Percentiles rank a stretch among this genome's conserved stretches.
phyloP scores from a whole-genome alignment of 1,140 invertebrate species.

The Amyelois transitella region DNA sequence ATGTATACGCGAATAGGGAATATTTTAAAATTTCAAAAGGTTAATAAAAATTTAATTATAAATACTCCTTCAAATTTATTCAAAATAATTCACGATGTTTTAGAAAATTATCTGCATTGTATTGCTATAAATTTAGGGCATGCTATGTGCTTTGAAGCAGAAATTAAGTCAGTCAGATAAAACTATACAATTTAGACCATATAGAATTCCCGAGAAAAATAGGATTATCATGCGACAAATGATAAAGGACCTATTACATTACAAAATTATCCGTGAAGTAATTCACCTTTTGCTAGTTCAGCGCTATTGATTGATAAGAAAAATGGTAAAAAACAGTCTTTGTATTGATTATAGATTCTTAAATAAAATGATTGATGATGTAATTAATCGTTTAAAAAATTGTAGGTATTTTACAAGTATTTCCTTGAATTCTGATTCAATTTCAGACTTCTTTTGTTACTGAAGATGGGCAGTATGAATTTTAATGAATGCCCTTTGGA shows the following conservation, averaged over 20 bases:
- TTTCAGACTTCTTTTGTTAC: constrained; percentile 35
- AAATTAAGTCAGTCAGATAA: constrained; percentile 18
- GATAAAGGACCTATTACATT: constrained; percentile 10
- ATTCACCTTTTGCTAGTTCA: constrained; percentile 29
- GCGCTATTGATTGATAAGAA: constrained; percentile 22
- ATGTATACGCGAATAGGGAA: constrained; percentile 11
- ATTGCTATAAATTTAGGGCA: constrained; percentile 6
- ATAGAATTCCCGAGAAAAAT: constrained; percentile 13
- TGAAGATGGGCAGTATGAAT: constrained; percentile 36
- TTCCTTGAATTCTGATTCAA: constrained; percentile 14
- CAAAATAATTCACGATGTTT: background rate
- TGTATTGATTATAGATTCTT: constrained; percentile 28
- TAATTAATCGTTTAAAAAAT: constrained; percentile 3
- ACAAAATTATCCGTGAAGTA: constrained; percentile 22
- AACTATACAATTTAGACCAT: constrained; percentile 15
- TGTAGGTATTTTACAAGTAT: constrained; percentile 8
- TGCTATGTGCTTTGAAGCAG: constrained; percentile 11
- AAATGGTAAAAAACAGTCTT: constrained; percentile 15
- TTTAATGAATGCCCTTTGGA: constrained; percentile 23
- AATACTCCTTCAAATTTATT: background rate
- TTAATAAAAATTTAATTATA: background rate
- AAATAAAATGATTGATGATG: constrained; percentile 22
- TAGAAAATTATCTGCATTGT: constrained; percentile 10
- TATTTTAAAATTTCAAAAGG: constrained; percentile 6
- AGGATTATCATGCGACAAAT: constrained; percentile 9